Base-by-base conservation (phyloP, 2,797 vertebrate species). In the Hypotaenidia philippensis region DNA sequence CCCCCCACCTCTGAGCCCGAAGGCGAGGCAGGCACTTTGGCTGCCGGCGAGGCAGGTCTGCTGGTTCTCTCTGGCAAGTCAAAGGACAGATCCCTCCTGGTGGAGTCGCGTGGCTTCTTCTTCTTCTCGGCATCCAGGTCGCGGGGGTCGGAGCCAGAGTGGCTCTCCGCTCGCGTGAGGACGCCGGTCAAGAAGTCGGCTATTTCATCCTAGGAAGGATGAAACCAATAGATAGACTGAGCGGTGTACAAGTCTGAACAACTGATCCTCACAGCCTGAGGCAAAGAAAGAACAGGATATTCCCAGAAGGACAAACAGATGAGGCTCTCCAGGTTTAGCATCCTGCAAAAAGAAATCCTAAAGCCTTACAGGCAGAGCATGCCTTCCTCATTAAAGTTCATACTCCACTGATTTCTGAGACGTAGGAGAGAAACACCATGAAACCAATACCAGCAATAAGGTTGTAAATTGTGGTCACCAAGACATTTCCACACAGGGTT, bases 51-150 rank as follows among this genome's bases (percentile, higher is more conserved):
- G 22, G 98, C 96, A 0, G 99, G 99, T 13, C 98, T 98, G 82
- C 98, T 99, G 95, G 94, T 97, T 91, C 99, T 98, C 76, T 99
- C 99, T 0, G 98, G 94, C 74, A 99, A 77, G 69, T 99, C 99
- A 20, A 99, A 99, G 5, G 99, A 98, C 89, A 99, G 95, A 66
- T 99, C 99, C 84, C 99, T 98, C 20, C 99, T 98, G 45, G 96
- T 44, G 4, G 97, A 97, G 3, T 99, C 98, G 0, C 98, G 97
- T 0, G 97, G 93, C 11, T 98, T 98, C 87, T 98, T 99, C 96
- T 99, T 99, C 97, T 99, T 99, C 96, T 99, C 99, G 0, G 99
- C 98, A 66, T 99, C 99, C 71, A 99, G 97, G 91, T 99, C 99
- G 15, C 99, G 98, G 31, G 99, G 98, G 89, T 99, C 99, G 0